Evolutionary conservation across 1,140 invertebrate genomes (phyloP).

Genomic region (Tetramorium parvispinum): DNA sequence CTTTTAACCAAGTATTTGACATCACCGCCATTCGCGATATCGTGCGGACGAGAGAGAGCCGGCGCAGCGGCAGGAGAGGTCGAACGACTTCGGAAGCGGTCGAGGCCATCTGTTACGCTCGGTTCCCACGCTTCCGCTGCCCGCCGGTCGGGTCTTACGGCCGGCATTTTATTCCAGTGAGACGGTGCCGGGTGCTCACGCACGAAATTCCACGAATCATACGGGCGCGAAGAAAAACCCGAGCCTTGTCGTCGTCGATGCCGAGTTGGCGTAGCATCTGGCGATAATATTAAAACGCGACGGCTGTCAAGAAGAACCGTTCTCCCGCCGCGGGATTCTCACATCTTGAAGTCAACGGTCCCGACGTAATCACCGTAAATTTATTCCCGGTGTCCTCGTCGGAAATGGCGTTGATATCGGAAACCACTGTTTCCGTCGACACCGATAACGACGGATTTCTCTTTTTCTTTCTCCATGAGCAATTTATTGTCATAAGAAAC

Average conservation of each 20-base stretch:
- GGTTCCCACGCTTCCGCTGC: slow-evolving; percentile 84
- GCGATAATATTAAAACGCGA: slow-evolving; percentile 19
- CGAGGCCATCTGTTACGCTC: slow-evolving; percentile 83
- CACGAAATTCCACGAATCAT: slow-evolving; percentile 51
- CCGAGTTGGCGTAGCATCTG: slow-evolving; percentile 7
- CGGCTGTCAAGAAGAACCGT: slow-evolving; percentile 16
- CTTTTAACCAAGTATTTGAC: not conserved
- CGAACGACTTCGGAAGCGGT: slow-evolving; percentile 78
- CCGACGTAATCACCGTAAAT: not conserved
- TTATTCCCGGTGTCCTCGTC: not conserved
- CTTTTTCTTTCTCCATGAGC: not conserved
- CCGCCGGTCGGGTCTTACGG: slow-evolving; percentile 71
- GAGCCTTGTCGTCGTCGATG: not conserved
- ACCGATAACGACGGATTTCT: not conserved
- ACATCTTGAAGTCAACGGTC: not conserved
- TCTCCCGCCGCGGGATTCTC: not conserved
- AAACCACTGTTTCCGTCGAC: not conserved
- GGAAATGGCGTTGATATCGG: not conserved
- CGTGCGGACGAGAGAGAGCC: slow-evolving; percentile 24
- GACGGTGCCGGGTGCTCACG: slow-evolving; percentile 6
- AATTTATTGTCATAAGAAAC: not conserved
- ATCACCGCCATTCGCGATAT: not conserved
- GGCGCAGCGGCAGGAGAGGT: slow-evolving; percentile 66
- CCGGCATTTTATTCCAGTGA: slow-evolving; percentile 58
- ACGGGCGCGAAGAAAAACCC: not conserved